phyloP scores from a whole-genome alignment of 1,140 invertebrate genomes.

The Nebria ingens region DNA sequence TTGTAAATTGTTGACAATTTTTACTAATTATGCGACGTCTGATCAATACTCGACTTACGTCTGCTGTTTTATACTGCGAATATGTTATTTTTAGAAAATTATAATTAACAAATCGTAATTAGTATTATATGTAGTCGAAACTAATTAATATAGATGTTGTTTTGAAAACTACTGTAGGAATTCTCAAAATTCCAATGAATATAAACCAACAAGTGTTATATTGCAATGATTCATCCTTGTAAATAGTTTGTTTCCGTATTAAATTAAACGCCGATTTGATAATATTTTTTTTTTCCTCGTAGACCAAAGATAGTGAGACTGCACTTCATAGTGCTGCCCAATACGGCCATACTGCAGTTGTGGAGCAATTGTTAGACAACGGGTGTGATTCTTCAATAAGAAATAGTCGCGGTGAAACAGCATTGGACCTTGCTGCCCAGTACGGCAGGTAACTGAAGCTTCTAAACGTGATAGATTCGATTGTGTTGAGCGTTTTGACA shows the following conservation, averaged over 20 bases:
- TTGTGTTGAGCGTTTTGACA: background rate
- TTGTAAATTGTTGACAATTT: no score
- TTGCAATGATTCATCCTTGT: background rate
- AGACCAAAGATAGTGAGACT: conserved; percentile 90
- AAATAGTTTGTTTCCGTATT: background rate
- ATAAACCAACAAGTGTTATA: no score
- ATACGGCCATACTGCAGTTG: conserved; percentile 86
- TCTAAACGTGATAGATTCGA: background rate
- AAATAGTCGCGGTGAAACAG: conserved; percentile 82
- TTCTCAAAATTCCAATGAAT: no score
- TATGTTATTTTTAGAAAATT: no score
- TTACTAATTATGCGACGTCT: no score
- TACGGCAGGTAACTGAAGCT: conserved; percentile 60
- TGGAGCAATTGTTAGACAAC: conserved; percentile 72
- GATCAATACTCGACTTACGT: no score
- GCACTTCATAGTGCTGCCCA: conserved; percentile 90
- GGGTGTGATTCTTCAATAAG: conserved; percentile 83
- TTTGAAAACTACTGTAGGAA: no score
- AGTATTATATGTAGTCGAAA: no score
- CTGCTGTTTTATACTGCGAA: no score
- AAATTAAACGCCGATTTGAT: background rate
- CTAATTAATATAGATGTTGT: no score
- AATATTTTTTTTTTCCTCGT: conserved; percentile 30
- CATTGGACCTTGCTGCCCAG: conserved; percentile 88
- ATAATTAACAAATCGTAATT: no score